Evolutionary conservation across 2,888 invertebrate species (phyloP), one percentile per base, ranked within the genome.

Genomic region (Lochmaea crataegi): DNA sequence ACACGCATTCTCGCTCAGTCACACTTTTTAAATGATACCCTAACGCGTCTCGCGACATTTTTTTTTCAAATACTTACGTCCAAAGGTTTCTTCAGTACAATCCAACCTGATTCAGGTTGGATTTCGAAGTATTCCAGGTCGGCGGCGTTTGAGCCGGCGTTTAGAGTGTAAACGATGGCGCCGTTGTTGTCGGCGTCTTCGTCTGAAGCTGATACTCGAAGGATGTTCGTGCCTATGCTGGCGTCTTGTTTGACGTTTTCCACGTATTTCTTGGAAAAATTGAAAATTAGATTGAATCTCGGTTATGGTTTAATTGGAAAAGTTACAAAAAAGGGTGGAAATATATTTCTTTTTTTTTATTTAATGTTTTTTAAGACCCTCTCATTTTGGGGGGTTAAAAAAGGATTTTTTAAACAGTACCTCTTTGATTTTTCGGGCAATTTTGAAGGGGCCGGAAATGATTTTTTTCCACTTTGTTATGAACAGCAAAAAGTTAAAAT

Each of bases 181-280:
- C 98, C 97, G 87, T 99, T 99, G 86, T 96, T 95, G 84, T 98
- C 98, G 48, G 97, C 96, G 89, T 98, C 98, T 87, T 97, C 97
- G 86, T 97, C 97, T 58, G 97, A 97, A 75, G 98, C 97, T 18
- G 97, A 98, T 41, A 98, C 97, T 84, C 97, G 91, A 78, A 97
- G 89, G 82, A 97, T 97, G 86, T 97, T 97, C 32, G 96, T 96
- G 77, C 96, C 97, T 82, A 96, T 96, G 87, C 96, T 96, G 75
- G 97, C 97, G 86, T 97, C 97, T 89, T 97, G 97, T 88, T 97
- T 97, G 71, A 97, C 97, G 87, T 97, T 97, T 88, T 97, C 97
- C 83, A 96, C 94, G 88, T 97, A 97, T 95, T 96, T 96, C 96
- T 96, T 67, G 89, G 90, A 85, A 65, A 53, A 16, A 7, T 18